A percentile compares a stretch with the other conserved stretches of the same genome.
Evolutionary conservation across 2,113 vertebrate species (phyloP).

Genomic region (Dasyprocta punctata): DNA sequence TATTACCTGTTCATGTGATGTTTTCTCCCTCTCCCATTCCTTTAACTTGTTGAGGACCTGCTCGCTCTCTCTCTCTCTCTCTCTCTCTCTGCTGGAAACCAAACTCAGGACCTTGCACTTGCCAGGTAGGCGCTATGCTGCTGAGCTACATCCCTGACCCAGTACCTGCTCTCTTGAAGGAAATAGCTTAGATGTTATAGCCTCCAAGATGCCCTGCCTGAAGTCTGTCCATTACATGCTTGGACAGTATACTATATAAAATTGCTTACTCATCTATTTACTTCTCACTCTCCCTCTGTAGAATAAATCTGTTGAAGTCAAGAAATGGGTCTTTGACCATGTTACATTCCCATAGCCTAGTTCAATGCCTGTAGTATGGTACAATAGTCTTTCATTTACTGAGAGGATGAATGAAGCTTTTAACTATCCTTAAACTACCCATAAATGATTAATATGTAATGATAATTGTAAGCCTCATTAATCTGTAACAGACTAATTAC

Average conservation of each 20-base stretch:
- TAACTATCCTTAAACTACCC: neutral
- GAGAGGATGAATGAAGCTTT: neutral
- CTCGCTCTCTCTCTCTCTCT: neutral
- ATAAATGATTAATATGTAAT: neutral
- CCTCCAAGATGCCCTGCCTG: neutral
- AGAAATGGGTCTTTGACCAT: neutral
- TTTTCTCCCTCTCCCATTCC: neutral
- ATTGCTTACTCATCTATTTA: neutral
- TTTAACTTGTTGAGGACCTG: neutral
- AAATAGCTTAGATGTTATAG: neutral
- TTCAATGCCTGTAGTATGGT: neutral
- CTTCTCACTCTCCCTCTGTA: neutral
- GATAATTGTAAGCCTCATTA: neutral
- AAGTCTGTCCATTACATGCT: neutral
- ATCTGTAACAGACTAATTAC: constrained; percentile 16
- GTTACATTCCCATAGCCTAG: neutral
- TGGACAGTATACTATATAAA: neutral
- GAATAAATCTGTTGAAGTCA: neutral
- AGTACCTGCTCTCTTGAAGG: neutral
- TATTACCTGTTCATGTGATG: neutral
- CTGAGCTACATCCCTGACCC: too few species aligned
- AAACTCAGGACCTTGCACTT: too few species aligned
- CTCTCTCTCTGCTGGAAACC: too few species aligned
- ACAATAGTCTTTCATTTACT: neutral
- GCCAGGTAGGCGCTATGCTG: too few species aligned